These are phyloP conservation scores for Hetaerina americana DNA, from an alignment of 1,140 invertebrate species.

Conservation along the genomic window DNA sequence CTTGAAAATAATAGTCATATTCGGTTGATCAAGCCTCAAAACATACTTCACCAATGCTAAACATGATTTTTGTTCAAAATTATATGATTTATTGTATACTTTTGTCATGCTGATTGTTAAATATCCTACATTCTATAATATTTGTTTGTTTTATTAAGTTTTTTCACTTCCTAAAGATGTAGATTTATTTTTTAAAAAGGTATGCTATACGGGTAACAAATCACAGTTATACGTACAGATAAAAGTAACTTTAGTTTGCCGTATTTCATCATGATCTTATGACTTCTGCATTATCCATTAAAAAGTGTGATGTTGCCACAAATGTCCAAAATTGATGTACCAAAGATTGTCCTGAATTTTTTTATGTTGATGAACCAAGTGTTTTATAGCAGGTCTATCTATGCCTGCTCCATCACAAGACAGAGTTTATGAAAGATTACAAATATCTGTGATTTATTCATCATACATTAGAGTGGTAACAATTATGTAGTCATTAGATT, in stretches of 20 bases:
- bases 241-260: background rate
- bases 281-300: background rate
- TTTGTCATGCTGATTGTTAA: too few relatives aligned
- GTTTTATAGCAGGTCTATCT: background rate
- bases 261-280: background rate
- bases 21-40: too few relatives aligned
- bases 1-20: too few relatives aligned
- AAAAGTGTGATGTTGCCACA: background rate
- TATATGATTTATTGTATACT: too few relatives aligned
- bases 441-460: conserved; percentile 1
- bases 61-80: too few relatives aligned
- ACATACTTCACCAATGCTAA: too few relatives aligned
- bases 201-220: too few relatives aligned
- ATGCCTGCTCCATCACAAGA: background rate
- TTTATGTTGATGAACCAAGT: background rate
- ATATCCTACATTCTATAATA: too few relatives aligned
- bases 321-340: background rate
- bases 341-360: too few relatives aligned
- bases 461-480: background rate
- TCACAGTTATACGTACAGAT: background rate
- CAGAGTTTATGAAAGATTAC: background rate
- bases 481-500: background rate
- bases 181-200: too few relatives aligned
- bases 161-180: too few relatives aligned
- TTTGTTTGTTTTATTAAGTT: too few relatives aligned